Evolutionary conservation across 2,113 vertebrate genomes (phyloP).

Genomic region (Hippocampus abdominalis): DNA sequence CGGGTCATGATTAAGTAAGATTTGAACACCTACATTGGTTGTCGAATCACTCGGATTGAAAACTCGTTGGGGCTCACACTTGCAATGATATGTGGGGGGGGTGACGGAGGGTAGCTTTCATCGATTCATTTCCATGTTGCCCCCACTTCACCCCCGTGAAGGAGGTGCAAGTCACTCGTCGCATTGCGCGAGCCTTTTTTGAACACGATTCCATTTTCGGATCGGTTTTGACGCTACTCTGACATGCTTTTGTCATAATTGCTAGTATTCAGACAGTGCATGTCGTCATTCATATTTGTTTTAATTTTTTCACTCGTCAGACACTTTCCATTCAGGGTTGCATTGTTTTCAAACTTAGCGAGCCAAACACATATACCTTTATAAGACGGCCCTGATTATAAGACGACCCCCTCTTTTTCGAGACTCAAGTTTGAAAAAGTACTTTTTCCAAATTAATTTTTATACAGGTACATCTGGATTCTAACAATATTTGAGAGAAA

Average conservation of each 20-base stretch:
- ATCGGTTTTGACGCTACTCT: not conserved
- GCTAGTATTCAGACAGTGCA: not conserved
- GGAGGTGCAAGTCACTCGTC: slow-evolving; percentile 51
- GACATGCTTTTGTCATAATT: not conserved
- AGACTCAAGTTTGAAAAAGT: too few relatives aligned
- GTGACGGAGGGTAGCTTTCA: slow-evolving; percentile 35
- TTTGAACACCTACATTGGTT: not conserved
- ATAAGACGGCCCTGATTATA: too few relatives aligned
- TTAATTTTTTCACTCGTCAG: too few relatives aligned
- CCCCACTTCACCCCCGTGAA: slow-evolving; percentile 70
- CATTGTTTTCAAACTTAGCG: too few relatives aligned
- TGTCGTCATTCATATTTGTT: too few relatives aligned
- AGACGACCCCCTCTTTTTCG: too few relatives aligned
- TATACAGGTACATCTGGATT: too few relatives aligned
- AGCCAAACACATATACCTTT: too few relatives aligned
- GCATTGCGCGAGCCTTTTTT: not conserved
- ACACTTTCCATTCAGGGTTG: too few relatives aligned
- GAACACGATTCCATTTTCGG: not conserved
- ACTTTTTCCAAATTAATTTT: too few relatives aligned
- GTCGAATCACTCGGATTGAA: not conserved
- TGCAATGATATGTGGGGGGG: slow-evolving; percentile 28
- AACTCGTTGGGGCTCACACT: not conserved
- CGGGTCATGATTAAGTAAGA: not conserved
- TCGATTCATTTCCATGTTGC: slow-evolving; percentile 67
- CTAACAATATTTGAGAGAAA: too few relatives aligned